phyloP scores from a whole-genome alignment of 2,797 vertebrate genomes.

The Euphonia xanthogaster region DNA sequence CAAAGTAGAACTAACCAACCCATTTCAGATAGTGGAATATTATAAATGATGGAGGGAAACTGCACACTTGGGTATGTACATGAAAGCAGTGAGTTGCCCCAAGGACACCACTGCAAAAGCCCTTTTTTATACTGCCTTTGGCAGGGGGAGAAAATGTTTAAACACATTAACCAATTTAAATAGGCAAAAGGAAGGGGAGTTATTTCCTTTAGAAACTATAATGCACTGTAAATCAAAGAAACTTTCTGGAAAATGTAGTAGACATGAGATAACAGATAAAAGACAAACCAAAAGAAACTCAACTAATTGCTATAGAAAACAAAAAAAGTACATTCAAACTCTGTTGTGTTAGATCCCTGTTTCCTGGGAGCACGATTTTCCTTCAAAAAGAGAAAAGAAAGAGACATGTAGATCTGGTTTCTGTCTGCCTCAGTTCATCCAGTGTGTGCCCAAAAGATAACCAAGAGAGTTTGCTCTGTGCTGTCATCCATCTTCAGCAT shows the following conservation, averaged over 20 bases:
- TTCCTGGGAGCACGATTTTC: neutral
- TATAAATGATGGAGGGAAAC: neutral
- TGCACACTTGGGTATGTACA: neutral
- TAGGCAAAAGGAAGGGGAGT: neutral
- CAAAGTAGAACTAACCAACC: neutral
- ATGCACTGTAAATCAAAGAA: conserved; percentile 12
- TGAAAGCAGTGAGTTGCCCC: neutral
- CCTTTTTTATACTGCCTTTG: conserved; percentile 1
- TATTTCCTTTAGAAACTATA: neutral
- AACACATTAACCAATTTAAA: conserved; percentile 6
- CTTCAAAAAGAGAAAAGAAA: neutral
- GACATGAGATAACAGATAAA: neutral
- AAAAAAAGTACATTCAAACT: neutral
- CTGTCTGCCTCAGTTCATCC: conserved; percentile 7
- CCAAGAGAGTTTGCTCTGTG: neutral
- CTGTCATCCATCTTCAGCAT: neutral
- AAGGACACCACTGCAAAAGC: neutral
- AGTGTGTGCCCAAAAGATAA: neutral
- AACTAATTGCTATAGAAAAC: neutral
- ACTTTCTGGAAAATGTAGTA: neutral
- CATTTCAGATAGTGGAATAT: neutral
- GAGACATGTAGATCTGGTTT: neutral
- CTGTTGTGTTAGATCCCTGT: neutral
- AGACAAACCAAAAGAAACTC: neutral
- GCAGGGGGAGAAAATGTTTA: neutral